Evolutionary conservation across 2,888 invertebrate genomes (phyloP).

Genomic region (Campoplex capitator): DNA sequence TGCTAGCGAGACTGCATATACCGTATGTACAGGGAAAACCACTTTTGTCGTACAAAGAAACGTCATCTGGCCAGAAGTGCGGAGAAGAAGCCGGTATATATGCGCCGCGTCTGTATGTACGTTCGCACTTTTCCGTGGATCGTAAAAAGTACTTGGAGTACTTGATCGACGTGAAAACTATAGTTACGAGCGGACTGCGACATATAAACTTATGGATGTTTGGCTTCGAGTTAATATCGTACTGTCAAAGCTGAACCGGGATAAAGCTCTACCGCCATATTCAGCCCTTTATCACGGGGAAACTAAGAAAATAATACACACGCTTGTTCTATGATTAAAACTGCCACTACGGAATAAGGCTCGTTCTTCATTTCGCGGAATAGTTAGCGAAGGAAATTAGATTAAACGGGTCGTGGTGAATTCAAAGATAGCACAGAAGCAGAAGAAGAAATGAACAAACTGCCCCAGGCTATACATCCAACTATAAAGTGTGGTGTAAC

Average conservation of each 20-base stretch:
- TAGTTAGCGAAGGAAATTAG: conserved; percentile 42
- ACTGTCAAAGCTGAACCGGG: not conserved
- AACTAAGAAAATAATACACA: conserved; percentile 12
- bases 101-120: not conserved
- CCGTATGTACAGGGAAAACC: conserved; percentile 57
- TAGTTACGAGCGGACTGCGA: conserved; percentile 26
- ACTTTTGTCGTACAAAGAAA: conserved; percentile 61
- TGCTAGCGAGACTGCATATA: not conserved
- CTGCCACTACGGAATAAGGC: conserved; percentile 2
- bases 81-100: not conserved
- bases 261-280: conserved; percentile 2
- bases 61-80: conserved; percentile 46
- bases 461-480: conserved; percentile 30
- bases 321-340: not conserved
- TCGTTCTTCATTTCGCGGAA: conserved; percentile 39
- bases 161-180: conserved; percentile 53
- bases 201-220: conserved; percentile 23
- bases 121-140: conserved; percentile 40
- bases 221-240: not conserved
- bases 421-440: conserved; percentile 1
- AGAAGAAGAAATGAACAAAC: conserved; percentile 16
- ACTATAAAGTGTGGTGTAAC: conserved; percentile 27
- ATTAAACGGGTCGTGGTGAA: conserved; percentile 48
- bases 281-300: conserved; percentile 35
- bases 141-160: conserved; percentile 59